phyloP scores from a whole-genome alignment of 30 jellyfish, hydroid and myxozoan species.

The Aurelia aurita region DNA sequence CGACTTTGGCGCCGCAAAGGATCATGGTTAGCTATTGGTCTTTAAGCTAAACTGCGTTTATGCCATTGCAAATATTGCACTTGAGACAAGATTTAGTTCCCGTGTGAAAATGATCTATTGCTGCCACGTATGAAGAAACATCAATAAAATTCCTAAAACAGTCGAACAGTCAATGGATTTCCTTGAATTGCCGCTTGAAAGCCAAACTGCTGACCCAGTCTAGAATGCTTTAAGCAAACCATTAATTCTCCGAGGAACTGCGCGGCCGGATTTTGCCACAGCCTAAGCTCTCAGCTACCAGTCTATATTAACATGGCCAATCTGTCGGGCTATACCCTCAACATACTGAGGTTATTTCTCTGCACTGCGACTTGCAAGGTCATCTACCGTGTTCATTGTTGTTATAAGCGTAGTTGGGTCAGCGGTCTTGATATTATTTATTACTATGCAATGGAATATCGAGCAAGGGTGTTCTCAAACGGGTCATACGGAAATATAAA shows the following conservation, averaged over 20 bases:
- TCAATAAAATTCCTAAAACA: background rate
- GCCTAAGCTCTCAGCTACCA: constrained; percentile 7
- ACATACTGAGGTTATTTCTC: background rate
- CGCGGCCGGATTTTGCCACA: constrained; percentile 2
- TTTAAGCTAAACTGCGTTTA: too few relatives aligned
- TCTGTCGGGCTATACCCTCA: background rate
- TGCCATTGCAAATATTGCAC: too few relatives aligned
- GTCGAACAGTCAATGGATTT: constrained; percentile 6
- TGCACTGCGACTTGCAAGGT: constrained; percentile 3
- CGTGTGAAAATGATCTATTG: too few relatives aligned
- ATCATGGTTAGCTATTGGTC: too few relatives aligned
- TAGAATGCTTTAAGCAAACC: background rate
- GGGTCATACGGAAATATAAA: too few relatives aligned
- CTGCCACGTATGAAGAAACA: background rate
- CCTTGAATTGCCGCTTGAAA: constrained; percentile 6
- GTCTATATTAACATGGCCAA: background rate
- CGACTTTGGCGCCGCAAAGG: too few relatives aligned
- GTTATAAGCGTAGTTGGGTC: background rate
- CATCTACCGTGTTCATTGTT: constrained; percentile 4
- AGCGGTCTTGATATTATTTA: background rate
- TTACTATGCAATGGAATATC: too few relatives aligned
- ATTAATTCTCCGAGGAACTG: background rate
- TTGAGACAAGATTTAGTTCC: too few relatives aligned
- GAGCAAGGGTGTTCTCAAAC: too few relatives aligned
- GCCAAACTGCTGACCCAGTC: constrained; percentile 4